Evolutionary conservation across 1,140 invertebrate genomes (phyloP).

Genomic region (Nephotettix cincticeps): DNA sequence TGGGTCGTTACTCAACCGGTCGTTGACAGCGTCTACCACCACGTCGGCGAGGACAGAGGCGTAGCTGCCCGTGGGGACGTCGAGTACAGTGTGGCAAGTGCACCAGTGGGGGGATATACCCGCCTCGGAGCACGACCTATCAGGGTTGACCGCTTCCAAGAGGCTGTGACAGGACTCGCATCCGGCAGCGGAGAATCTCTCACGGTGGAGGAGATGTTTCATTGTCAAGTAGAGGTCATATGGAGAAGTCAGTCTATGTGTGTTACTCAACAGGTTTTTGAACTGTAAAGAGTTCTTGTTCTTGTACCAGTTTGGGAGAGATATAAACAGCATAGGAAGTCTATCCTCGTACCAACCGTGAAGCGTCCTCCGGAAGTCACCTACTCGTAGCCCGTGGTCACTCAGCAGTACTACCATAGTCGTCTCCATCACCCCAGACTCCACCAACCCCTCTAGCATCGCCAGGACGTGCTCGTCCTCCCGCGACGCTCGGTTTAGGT

Average conservation of each 20-base stretch:
- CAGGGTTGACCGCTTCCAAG: slow-evolving; percentile 58
- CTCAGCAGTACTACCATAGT: slow-evolving; percentile 81
- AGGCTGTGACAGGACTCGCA: slow-evolving; percentile 67
- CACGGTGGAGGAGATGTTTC: slow-evolving; percentile 49
- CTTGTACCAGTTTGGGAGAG: slow-evolving; percentile 72
- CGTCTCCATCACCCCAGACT: slow-evolving; percentile 59
- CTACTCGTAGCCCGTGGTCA: slow-evolving; percentile 92
- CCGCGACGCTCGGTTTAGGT: slow-evolving; percentile 65
- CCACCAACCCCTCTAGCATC: slow-evolving; percentile 60
- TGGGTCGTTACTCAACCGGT: slow-evolving; percentile 27
- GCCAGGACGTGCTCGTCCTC: slow-evolving; percentile 61
- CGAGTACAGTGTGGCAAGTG: slow-evolving; percentile 39
- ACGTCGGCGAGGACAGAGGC: slow-evolving; percentile 44
- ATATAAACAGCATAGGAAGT: slow-evolving; percentile 73
- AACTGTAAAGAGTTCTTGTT: slow-evolving; percentile 61
- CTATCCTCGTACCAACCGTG: slow-evolving; percentile 87
- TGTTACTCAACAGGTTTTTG: slow-evolving; percentile 68
- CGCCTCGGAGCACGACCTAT: slow-evolving; percentile 69
- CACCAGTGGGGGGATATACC: slow-evolving; percentile 68
- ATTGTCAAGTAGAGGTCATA: slow-evolving; percentile 78
- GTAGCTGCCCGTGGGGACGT: slow-evolving; percentile 44
- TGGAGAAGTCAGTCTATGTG: slow-evolving; percentile 75
- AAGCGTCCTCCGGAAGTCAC: slow-evolving; percentile 72
- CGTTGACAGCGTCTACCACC: slow-evolving; percentile 46
- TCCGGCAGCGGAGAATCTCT: slow-evolving; percentile 38